phyloP scores from a whole-genome alignment of 2,797 vertebrate species.

The Clarias fuscus region DNA sequence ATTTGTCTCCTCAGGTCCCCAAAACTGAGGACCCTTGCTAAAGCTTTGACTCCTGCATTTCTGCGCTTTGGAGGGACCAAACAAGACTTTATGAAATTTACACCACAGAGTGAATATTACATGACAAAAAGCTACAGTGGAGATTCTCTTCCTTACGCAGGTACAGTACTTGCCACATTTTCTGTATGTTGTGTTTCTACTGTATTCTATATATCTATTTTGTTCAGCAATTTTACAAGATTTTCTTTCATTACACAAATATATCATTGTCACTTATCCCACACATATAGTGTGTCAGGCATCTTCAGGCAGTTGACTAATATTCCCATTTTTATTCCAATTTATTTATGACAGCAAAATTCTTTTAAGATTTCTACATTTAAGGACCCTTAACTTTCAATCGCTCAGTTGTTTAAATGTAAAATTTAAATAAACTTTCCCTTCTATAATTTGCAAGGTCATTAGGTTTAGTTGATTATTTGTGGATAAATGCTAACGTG shows the following conservation, averaged over 20 bases:
- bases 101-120: conserved; percentile 68
- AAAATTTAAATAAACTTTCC: background rate
- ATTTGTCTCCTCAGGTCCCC: conserved; percentile 72
- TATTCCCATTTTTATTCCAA: background rate
- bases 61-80: conserved; percentile 89
- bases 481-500: background rate
- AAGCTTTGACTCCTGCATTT: conserved; percentile 82
- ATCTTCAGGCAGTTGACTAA: background rate
- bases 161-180: conserved; percentile 61
- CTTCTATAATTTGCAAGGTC: background rate
- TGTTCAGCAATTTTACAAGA: background rate
- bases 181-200: background rate
- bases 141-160: conserved; percentile 37
- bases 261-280: background rate
- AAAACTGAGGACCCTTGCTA: conserved; percentile 79
- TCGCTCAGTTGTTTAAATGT: background rate
- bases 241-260: background rate
- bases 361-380: background rate
- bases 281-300: background rate
- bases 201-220: too few species aligned
- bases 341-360: background rate
- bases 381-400: background rate
- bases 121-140: conserved; percentile 59
- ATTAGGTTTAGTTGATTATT: background rate
- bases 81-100: conserved; percentile 90